These are phyloP conservation scores for Cyphomyrus plagiostoma DNA, from an alignment of 2,113 vertebrate species.

Conservation along the genomic window DNA sequence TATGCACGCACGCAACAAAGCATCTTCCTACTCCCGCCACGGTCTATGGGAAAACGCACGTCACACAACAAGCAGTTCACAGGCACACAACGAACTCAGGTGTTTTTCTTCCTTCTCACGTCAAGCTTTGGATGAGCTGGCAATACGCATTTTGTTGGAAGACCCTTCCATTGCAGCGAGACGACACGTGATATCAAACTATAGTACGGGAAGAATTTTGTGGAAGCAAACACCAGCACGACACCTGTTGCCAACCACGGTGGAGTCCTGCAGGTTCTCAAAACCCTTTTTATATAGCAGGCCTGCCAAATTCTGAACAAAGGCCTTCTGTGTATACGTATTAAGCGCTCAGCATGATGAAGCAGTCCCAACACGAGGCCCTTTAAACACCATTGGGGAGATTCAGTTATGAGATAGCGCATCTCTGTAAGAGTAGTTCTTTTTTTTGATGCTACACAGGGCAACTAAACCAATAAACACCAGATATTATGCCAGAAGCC, in stretches of 20 bases:
- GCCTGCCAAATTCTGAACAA: background rate
- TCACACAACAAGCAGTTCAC: background rate
- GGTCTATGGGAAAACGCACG: background rate
- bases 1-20: background rate
- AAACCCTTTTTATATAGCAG: background rate
- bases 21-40: background rate
- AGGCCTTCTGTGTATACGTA: background rate
- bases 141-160: background rate
- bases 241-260: background rate
- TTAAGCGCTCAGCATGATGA: background rate
- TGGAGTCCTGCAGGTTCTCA: background rate
- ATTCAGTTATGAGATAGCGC: background rate
- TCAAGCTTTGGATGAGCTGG: background rate
- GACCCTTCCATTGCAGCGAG: background rate
- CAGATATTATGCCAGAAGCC: background rate
- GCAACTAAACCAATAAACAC: background rate
- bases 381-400: background rate
- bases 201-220: background rate
- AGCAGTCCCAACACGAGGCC: background rate
- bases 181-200: background rate
- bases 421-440: background rate
- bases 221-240: background rate
- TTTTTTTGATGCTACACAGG: background rate
- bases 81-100: background rate
- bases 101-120: background rate